Evolutionary conservation across 2,888 invertebrate species (phyloP).

Genomic region (Strigamia crassipes): DNA sequence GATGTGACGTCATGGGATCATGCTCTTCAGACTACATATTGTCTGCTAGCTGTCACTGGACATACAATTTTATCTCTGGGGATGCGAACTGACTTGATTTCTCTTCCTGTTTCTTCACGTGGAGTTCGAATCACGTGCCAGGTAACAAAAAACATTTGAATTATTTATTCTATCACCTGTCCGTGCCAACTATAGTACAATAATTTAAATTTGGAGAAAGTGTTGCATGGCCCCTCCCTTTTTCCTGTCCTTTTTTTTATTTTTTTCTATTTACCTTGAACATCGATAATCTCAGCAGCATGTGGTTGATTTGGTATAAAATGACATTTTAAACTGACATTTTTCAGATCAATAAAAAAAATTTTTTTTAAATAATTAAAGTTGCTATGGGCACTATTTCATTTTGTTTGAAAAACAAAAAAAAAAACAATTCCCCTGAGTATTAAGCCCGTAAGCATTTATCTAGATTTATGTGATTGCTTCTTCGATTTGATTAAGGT

Average conservation of each 20-base stretch:
- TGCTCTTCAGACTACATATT: background rate
- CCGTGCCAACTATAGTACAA: background rate
- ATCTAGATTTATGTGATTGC: background rate
- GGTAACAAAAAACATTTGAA: slow-evolving; percentile 10
- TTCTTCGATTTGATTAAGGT: slow-evolving; percentile 7
- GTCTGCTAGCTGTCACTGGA: slow-evolving; percentile 7
- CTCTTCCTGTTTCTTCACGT: slow-evolving; percentile 14
- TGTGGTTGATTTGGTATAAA: background rate
- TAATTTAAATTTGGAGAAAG: background rate
- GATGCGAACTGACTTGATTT: slow-evolving; percentile 26
- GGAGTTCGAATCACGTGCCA: background rate
- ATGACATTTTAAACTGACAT: background rate
- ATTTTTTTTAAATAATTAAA: background rate
- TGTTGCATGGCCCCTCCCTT: background rate
- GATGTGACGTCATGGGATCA: slow-evolving; percentile 3
- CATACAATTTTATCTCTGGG: slow-evolving; percentile 13
- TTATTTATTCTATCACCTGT: slow-evolving; percentile 6
- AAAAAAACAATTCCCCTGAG: background rate
- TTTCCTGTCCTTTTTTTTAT: background rate
- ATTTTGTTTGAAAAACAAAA: background rate
- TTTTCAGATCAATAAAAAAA: too few species aligned
- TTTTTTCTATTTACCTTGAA: background rate
- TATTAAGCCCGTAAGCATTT: background rate
- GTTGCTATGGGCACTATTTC: background rate
- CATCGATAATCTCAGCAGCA: background rate